phyloP scores from a whole-genome alignment of 2,888 invertebrate genomes.

The Gari tellinella region DNA sequence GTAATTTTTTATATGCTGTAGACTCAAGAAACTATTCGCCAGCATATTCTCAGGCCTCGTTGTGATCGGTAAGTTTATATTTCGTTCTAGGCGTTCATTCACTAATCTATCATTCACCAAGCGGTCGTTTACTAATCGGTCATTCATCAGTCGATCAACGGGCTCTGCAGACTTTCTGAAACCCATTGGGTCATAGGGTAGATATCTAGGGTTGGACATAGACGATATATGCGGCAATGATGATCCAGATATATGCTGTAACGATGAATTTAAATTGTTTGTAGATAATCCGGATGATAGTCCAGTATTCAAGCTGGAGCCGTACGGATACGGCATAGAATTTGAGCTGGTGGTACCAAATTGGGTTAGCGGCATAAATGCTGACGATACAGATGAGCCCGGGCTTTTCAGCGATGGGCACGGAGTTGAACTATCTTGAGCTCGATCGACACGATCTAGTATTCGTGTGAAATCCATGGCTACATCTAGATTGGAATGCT shows the following conservation, averaged over 20 bases:
- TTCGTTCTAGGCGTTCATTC: slow-evolving; percentile 66
- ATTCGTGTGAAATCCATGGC: slow-evolving; percentile 65
- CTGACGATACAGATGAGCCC: slow-evolving; percentile 85
- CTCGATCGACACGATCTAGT: slow-evolving; percentile 52
- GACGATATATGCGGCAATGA: slow-evolving; percentile 82
- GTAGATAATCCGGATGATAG: slow-evolving; percentile 65
- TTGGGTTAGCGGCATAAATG: slow-evolving; percentile 95
- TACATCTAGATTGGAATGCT: slow-evolving; percentile 67
- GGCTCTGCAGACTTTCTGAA: slow-evolving; percentile 89
- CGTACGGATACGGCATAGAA: slow-evolving; percentile 64
- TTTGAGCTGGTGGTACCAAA: slow-evolving; percentile 71
- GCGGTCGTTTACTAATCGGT: slow-evolving; percentile 48
- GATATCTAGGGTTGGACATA: slow-evolving; percentile 85
- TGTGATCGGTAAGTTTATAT: slow-evolving; percentile 76
- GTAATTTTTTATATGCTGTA: slow-evolving; percentile 97
- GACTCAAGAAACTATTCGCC: slow-evolving; percentile 85
- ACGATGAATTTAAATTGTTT: slow-evolving; percentile 71
- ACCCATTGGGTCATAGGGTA: slow-evolving; percentile 95
- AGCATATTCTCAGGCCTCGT: slow-evolving; percentile 70
- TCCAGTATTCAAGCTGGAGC: slow-evolving; percentile 58
- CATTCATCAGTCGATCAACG: slow-evolving; percentile 44
- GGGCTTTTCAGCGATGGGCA: slow-evolving; percentile 66
- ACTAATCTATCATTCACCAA: slow-evolving; percentile 42
- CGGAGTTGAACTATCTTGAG: slow-evolving; percentile 59
- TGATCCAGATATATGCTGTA: slow-evolving; percentile 64